Percentiles rank a stretch among this genome's conserved stretches.
Conservation (phyloP, 2,888 invertebrate species). For the Apomyelois bistriatella region DNA sequence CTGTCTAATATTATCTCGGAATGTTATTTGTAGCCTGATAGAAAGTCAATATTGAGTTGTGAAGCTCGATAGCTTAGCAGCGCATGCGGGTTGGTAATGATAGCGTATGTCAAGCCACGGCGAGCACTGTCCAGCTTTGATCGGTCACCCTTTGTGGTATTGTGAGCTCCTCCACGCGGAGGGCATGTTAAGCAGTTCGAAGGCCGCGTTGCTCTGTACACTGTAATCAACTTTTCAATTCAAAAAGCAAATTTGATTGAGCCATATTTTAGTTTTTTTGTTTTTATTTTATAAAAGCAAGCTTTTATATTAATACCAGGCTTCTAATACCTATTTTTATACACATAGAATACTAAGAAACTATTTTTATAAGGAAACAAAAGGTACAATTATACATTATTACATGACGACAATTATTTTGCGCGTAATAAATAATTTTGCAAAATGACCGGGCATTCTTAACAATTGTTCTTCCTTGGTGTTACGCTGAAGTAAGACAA, state of each 20-base stretch:
- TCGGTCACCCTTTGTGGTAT: no score
- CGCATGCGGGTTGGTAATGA: no score
- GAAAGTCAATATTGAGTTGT: neutral
- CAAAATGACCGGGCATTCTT: conserved; percentile 5
- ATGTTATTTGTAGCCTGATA: neutral
- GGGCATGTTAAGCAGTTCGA: no score
- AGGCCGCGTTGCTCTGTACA: no score
- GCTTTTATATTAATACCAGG: no score
- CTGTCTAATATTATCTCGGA: neutral
- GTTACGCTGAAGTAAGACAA: conserved; percentile 2
- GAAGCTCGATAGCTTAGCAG: no score
- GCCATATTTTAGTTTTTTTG: neutral
- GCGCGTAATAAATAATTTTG: conserved; percentile 10
- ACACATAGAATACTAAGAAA: neutral
- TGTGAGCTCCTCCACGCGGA: no score
- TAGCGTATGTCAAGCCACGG: no score
- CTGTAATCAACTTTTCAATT: no score
- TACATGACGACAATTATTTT: neutral
- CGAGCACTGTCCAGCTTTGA: no score
- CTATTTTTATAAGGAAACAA: neutral
- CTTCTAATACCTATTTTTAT: no score
- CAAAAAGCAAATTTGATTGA: neutral
- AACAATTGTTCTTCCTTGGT: conserved; percentile 7
- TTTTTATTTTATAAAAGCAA: no score
- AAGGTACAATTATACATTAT: conserved; percentile 3